phyloP scores from a whole-genome alignment of 2,797 vertebrate genomes.

The Coracias cyanogaster region DNA sequence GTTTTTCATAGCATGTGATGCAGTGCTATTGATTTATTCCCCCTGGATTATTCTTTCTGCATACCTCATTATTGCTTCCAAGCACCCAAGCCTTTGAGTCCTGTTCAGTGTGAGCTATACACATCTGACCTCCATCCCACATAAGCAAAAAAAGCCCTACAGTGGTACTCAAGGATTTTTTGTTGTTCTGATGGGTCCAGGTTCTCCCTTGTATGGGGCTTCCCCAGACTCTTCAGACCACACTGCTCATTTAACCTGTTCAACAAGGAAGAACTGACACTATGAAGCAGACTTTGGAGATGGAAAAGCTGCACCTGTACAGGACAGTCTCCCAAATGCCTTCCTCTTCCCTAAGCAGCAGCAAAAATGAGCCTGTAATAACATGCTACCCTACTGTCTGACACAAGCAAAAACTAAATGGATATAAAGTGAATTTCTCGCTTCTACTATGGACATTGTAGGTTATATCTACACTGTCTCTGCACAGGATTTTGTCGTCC shows the following conservation, averaged over 20 bases:
- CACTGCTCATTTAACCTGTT: neutral
- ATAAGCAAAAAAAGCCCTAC: neutral
- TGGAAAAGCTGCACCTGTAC: neutral
- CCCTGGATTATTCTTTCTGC: neutral
- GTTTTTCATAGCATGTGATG: neutral
- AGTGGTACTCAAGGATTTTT: neutral
- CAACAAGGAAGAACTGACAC: neutral
- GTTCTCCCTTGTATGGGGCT: neutral
- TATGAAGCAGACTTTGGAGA: neutral
- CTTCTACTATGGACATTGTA: neutral
- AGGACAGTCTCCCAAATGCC: neutral
- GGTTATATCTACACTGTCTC: neutral
- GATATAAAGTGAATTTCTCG: neutral
- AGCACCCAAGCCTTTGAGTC: neutral
- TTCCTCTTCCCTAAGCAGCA: neutral
- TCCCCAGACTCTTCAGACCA: neutral
- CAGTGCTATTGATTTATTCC: neutral
- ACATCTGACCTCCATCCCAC: neutral
- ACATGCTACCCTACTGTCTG: rapidly evolving
- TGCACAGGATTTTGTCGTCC: neutral
- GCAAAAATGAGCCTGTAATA: neutral
- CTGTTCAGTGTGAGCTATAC: neutral
- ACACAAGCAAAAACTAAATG: neutral
- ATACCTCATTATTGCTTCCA: neutral
- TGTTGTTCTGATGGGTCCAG: neutral